Evolutionary conservation across 1,140 invertebrate species (phyloP).

Genomic region (Lamellibrachia luymesi): DNA sequence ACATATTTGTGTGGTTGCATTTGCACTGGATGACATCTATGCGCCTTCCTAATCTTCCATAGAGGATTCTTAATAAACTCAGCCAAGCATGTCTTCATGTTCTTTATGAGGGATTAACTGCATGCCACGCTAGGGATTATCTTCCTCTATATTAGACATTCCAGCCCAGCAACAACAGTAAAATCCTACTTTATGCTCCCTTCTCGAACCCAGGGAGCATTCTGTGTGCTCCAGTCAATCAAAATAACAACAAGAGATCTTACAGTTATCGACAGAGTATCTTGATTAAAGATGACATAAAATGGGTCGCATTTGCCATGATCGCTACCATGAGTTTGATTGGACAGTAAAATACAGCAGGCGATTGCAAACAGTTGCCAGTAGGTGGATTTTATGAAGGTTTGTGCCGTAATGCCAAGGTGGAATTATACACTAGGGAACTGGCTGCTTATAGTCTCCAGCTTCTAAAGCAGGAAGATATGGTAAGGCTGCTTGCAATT

Average conservation of each 20-base stretch:
- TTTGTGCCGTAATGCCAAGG: not conserved
- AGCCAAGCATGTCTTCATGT: not conserved
- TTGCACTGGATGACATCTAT: not conserved
- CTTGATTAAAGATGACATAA: constrained; percentile 1
- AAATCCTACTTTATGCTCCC: not conserved
- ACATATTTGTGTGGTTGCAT: not conserved
- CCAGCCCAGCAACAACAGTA: not conserved
- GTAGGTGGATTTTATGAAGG: not conserved
- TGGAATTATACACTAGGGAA: not conserved
- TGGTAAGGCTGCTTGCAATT: not conserved
- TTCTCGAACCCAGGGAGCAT: not conserved
- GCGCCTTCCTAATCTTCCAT: not conserved
- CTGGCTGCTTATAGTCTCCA: not conserved
- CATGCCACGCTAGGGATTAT: not conserved
- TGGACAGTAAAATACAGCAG: not conserved
- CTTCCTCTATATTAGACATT: not conserved
- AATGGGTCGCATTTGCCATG: not conserved
- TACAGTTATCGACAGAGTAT: not conserved
- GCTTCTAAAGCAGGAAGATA: not conserved
- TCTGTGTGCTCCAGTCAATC: constrained; percentile 3
- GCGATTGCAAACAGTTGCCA: not conserved
- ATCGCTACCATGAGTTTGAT: constrained; percentile 1
- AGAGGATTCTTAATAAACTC: not conserved
- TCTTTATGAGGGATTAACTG: not conserved
- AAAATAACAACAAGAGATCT: not conserved